phyloP scores from a whole-genome alignment of 2,113 vertebrate genomes.

The Microtus montanus region DNA sequence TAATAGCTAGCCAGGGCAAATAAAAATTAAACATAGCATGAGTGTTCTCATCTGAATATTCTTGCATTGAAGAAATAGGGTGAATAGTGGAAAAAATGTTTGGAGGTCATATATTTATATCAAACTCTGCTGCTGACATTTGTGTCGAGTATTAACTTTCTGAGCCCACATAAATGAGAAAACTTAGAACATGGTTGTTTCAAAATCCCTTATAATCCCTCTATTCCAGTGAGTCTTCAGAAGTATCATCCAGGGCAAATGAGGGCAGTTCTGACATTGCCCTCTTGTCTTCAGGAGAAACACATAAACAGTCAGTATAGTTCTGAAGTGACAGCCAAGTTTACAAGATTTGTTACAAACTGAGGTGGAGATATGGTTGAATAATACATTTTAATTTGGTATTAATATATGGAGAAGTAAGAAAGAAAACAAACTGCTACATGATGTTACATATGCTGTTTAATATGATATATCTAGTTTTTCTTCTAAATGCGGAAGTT shows the following conservation, averaged over 20 bases:
- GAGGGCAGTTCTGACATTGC: background rate
- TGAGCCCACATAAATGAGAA: background rate
- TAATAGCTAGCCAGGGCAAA: constrained; percentile 26
- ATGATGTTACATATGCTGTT: background rate
- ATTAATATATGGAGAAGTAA: constrained; percentile 19
- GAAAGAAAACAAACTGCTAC: background rate
- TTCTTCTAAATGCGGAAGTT: background rate
- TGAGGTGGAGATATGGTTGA: background rate
- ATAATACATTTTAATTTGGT: background rate
- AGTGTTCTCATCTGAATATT: constrained; percentile 12
- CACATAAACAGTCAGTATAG: background rate
- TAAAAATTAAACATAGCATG: constrained; percentile 40
- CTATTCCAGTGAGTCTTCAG: background rate
- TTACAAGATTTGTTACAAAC: background rate
- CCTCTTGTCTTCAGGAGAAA: background rate
- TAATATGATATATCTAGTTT: background rate
- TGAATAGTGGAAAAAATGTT: background rate
- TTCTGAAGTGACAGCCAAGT: background rate
- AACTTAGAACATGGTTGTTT: background rate
- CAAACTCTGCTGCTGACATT: background rate
- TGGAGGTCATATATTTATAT: background rate
- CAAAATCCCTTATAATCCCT: background rate
- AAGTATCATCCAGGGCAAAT: background rate
- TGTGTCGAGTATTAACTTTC: background rate
- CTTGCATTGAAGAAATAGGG: background rate